Conservation (phyloP, 2,797 vertebrate genomes). For the Amblyopsis hoosieri region DNA sequence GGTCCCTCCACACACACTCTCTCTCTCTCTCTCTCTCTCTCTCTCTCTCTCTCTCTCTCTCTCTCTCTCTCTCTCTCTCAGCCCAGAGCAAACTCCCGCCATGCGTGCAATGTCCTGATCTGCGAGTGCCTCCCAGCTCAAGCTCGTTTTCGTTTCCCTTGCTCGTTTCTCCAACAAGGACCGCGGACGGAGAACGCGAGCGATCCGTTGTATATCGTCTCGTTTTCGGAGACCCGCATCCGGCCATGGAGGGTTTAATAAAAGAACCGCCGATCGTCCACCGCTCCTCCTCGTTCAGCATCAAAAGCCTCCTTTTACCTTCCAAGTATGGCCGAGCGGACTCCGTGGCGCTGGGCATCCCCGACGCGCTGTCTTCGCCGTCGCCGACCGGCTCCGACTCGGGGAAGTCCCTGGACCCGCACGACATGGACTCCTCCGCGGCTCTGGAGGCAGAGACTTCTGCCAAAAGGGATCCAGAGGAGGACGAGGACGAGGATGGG, state of each 20-base stretch:
- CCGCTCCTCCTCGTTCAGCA: conserved; percentile 81
- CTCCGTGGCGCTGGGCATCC: conserved; percentile 21
- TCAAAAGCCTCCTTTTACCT: conserved; percentile 81
- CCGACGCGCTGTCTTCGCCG: conserved; percentile 50
- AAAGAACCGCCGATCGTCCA: conserved; percentile 69
- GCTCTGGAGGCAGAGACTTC: conserved; percentile 49
- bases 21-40: conserved; percentile 50
- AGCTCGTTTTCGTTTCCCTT: conserved; percentile 25
- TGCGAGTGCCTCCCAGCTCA: conserved; percentile 18
- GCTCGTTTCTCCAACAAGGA: conserved; percentile 52
- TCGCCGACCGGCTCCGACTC: conserved; percentile 65
- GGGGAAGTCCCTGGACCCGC: conserved; percentile 57
- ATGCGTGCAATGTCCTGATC: conserved; percentile 46
- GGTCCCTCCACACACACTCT: conserved; percentile 27
- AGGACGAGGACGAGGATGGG: conserved; percentile 42
- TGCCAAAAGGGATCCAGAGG: conserved; percentile 46
- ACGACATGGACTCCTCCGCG: conserved; percentile 57
- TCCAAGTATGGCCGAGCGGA: conserved; percentile 68
- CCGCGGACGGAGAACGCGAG: conserved; percentile 42
- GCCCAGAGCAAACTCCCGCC: conserved; percentile 20
- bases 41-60: conserved; percentile 35
- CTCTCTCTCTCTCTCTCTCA: conserved; percentile 7
- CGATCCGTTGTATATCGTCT: conserved; percentile 19
- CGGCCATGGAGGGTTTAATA: conserved; percentile 77
- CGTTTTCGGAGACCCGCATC: conserved; percentile 30